These are phyloP conservation scores for Cephus pygmeus DNA, from an alignment of 2,888 invertebrate genomes.

Conservation along the genomic window DNA sequence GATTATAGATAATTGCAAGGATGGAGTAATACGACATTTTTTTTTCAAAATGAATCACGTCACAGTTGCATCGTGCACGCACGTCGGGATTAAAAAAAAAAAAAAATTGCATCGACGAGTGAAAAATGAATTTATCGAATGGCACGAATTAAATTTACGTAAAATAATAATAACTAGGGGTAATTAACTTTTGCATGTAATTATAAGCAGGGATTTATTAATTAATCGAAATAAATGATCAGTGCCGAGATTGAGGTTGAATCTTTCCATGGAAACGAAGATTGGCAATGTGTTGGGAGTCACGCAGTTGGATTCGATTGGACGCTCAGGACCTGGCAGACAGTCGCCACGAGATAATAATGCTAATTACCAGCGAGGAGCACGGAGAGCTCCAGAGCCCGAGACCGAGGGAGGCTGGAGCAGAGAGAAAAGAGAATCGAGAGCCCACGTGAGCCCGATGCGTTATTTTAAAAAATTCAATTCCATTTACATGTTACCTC, in stretches of 20 bases:
- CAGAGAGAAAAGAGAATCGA: neutral
- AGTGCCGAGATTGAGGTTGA: slow-evolving; percentile 33
- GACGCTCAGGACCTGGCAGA: slow-evolving; percentile 24
- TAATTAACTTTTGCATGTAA: neutral
- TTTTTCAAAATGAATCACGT: neutral
- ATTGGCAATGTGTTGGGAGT: slow-evolving; percentile 24
- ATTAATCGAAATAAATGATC: slow-evolving; percentile 16
- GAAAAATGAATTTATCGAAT: neutral
- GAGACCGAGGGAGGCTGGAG: neutral
- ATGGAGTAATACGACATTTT: neutral
- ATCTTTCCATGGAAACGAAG: slow-evolving; percentile 26
- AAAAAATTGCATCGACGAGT: neutral
- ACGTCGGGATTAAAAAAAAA: neutral
- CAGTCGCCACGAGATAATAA: slow-evolving; percentile 46
- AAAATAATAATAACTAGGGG: neutral
- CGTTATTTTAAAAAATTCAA: slow-evolving; percentile 51
- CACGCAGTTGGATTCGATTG: slow-evolving; percentile 27
- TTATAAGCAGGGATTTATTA: neutral
- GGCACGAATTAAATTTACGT: neutral
- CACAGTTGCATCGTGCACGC: neutral
- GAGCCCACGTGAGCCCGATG: slow-evolving; percentile 17
- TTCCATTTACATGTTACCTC: slow-evolving; percentile 51
- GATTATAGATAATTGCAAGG: neutral
- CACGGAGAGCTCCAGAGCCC: slow-evolving; percentile 18
- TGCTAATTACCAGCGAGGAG: slow-evolving; percentile 47